phyloP scores from a whole-genome alignment of 1,140 invertebrate species.

The Orussus abietinus region DNA sequence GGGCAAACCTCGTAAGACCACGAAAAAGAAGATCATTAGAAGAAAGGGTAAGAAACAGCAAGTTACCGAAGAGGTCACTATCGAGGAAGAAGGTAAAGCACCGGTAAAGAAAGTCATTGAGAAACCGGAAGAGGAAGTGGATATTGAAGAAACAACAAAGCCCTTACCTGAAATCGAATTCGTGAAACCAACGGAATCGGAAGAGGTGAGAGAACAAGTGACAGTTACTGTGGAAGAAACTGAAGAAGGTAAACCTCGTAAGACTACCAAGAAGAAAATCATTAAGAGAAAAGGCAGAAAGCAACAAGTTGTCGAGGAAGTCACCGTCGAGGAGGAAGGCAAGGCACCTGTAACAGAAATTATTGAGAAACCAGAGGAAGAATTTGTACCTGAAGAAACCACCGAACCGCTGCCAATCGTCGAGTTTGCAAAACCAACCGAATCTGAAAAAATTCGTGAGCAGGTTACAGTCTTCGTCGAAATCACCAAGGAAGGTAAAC shows the following conservation, averaged over 20 bases:
- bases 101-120: conserved; percentile 38
- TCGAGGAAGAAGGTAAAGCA: conserved; percentile 46
- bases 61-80: conserved; percentile 45
- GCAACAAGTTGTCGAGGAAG: too few species aligned
- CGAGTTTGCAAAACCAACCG: not conserved
- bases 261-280: too few species aligned
- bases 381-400: conserved; percentile 32
- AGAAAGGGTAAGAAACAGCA: conserved; percentile 39
- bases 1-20: conserved; percentile 41
- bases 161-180: conserved; percentile 14
- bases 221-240: conserved; percentile 42
- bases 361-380: conserved; percentile 21
- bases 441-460: conserved; percentile 4
- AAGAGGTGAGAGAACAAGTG: conserved; percentile 39
- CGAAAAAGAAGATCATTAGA: conserved; percentile 23
- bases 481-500: conserved; percentile 1
- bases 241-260: too few species aligned
- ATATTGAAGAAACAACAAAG: conserved; percentile 7
- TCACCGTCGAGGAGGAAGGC: too few species aligned
- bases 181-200: conserved; percentile 15
- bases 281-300: too few species aligned
- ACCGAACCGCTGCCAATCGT: not conserved
- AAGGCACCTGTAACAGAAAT: conserved; percentile 34
- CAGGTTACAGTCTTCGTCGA: conserved; percentile 1
- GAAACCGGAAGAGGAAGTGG: conserved; percentile 31